These are phyloP conservation scores for Orchesella cincta DNA, from an alignment of 1,140 invertebrate species.

Conservation along the genomic window DNA sequence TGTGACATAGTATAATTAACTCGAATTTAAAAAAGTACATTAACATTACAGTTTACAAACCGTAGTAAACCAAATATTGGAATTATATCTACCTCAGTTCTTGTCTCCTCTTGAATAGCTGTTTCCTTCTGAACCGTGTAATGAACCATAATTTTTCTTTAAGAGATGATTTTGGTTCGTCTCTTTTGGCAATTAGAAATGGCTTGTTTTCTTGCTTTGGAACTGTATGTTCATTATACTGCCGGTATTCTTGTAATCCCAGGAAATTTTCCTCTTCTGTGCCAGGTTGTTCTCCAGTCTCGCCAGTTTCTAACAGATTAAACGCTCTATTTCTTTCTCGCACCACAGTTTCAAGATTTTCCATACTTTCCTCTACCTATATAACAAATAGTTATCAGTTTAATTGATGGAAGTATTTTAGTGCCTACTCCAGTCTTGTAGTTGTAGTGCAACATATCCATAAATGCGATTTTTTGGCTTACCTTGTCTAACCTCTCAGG, in stretches of 20 bases:
- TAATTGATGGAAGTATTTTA: neutral
- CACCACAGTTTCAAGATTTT: slow-evolving; percentile 87
- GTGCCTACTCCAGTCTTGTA: neutral
- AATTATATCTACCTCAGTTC: slow-evolving; percentile 30
- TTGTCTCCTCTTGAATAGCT: slow-evolving; percentile 13
- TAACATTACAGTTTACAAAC: neutral
- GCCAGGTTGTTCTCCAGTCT: slow-evolving; percentile 73
- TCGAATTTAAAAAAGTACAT: neutral
- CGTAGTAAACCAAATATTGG: neutral
- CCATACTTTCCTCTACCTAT: slow-evolving; percentile 87
- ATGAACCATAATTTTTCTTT: slow-evolving; percentile 47
- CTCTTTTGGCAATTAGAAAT: slow-evolving; percentile 38
- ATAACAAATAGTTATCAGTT: slow-evolving; percentile 36
- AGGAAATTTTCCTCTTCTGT: slow-evolving; percentile 49
- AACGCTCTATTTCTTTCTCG: slow-evolving; percentile 90
- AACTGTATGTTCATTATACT: slow-evolving; percentile 44
- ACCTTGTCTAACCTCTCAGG: slow-evolving; percentile 95
- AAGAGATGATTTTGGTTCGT: slow-evolving; percentile 34
- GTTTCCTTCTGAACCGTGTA: slow-evolving; percentile 29
- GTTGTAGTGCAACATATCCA: no score
- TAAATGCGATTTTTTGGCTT: no score
- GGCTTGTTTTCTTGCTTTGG: slow-evolving; percentile 48
- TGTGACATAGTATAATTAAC: slow-evolving; percentile 56
- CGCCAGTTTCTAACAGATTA: slow-evolving; percentile 85
- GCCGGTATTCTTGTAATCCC: slow-evolving; percentile 44